Evolutionary conservation across 2,888 invertebrate genomes (phyloP).

Genomic region (Lissocephala sabroskyi): DNA sequence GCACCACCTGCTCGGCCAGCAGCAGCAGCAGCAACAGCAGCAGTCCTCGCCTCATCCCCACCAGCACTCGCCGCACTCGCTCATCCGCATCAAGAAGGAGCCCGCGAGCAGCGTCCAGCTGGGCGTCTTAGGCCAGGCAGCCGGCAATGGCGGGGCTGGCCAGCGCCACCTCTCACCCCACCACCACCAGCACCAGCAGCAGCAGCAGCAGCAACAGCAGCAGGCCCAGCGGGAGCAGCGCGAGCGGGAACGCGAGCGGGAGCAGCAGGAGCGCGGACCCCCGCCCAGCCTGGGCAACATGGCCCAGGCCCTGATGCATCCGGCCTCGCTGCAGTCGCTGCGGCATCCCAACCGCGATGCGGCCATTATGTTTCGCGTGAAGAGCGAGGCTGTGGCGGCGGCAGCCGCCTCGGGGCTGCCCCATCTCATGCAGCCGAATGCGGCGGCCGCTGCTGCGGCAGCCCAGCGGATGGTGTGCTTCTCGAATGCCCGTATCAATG

Average conservation of each 20-base stretch:
- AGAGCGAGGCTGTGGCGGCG: slow-evolving; percentile 69
- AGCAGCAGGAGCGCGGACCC: slow-evolving; percentile 55
- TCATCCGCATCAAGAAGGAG: slow-evolving; percentile 70
- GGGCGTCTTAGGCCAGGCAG: slow-evolving; percentile 28
- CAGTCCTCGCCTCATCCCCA: slow-evolving; percentile 36
- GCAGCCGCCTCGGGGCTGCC: slow-evolving; percentile 55
- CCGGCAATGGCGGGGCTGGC: slow-evolving; percentile 20
- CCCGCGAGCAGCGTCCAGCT: slow-evolving; percentile 32
- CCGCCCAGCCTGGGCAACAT: slow-evolving; percentile 59
- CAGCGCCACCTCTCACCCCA: slow-evolving; percentile 57
- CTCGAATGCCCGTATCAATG: slow-evolving; percentile 80
- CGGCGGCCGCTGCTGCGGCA: slow-evolving; percentile 66
- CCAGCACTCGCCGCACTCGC: slow-evolving; percentile 58
- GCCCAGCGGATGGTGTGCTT: slow-evolving; percentile 75
- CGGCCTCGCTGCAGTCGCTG: slow-evolving; percentile 72
- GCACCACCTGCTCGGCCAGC: slow-evolving; percentile 65
- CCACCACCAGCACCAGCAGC: slow-evolving; percentile 46
- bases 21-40: slow-evolving; percentile 50
- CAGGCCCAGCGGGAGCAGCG: slow-evolving; percentile 48
- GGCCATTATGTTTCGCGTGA: slow-evolving; percentile 71
- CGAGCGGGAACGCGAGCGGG: slow-evolving; percentile 50
- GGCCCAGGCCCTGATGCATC: slow-evolving; percentile 71
- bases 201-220: slow-evolving; percentile 36
- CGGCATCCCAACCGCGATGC: slow-evolving; percentile 74
- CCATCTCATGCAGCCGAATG: slow-evolving; percentile 68